Evolutionary conservation across 2,113 vertebrate genomes (phyloP).

Genomic region (Anolis carolinensis): DNA sequence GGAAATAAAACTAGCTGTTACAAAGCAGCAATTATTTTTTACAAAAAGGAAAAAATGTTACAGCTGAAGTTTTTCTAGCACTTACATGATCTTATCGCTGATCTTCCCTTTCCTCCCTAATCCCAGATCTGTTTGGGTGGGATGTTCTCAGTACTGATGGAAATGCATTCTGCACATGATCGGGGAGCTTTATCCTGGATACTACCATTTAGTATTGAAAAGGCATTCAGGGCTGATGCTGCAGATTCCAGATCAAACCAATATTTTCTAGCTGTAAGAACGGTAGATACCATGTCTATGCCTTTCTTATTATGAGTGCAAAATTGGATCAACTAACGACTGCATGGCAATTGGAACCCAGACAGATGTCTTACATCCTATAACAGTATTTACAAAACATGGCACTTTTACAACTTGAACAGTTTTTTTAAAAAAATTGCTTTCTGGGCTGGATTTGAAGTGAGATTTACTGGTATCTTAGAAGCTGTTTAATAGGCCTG

Average conservation of each 20-base stretch:
- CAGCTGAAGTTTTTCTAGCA: neutral
- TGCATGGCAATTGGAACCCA: neutral
- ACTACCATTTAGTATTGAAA: neutral
- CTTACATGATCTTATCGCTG: neutral
- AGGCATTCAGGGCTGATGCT: neutral
- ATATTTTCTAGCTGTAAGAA: neutral
- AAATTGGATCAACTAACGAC: neutral
- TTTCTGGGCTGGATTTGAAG: neutral
- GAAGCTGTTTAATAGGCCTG: neutral
- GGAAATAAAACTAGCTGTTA: too few species aligned
- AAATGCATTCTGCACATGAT: neutral
- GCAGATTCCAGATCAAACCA: neutral
- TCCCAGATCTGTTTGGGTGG: neutral
- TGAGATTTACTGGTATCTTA: neutral
- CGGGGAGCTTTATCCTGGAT: neutral
- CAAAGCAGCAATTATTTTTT: neutral
- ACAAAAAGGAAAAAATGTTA: neutral
- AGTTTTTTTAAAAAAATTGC: neutral
- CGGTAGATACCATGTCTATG: neutral
- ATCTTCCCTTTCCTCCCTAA: neutral
- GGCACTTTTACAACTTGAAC: neutral
- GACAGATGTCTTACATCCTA: neutral
- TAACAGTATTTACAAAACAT: neutral
- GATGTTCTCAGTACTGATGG: neutral
- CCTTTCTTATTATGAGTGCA: neutral